Percentiles rank a stretch among this genome's conserved stretches.
These are phyloP conservation scores for Grammomys surdaster DNA, from an alignment of 2,113 vertebrate genomes.

Conservation along the genomic window DNA sequence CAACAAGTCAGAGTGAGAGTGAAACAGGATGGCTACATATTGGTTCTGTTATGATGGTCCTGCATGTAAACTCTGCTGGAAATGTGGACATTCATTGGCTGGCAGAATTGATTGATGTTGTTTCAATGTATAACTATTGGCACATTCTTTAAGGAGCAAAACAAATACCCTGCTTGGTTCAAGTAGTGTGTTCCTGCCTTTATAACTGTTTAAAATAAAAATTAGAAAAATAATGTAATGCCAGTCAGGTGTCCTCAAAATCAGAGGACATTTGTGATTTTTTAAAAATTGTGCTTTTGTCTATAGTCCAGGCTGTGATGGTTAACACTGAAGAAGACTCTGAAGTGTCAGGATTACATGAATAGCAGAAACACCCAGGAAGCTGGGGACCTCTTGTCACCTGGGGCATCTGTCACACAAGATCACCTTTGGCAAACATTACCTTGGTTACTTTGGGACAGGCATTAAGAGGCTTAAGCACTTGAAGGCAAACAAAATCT, in stretches of 20 bases:
- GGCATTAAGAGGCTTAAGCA: background rate
- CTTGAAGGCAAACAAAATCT: background rate
- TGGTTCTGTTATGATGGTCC: background rate
- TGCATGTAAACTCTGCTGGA: background rate
- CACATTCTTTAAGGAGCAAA: background rate
- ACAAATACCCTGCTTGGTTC: background rate
- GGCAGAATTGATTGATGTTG: background rate
- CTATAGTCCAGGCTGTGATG: background rate
- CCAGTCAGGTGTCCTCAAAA: background rate
- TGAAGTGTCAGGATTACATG: background rate
- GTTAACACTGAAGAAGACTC: background rate
- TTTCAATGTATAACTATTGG: background rate
- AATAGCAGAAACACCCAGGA: background rate
- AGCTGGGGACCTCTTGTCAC: too few relatives aligned
- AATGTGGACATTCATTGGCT: background rate
- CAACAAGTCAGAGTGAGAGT: background rate
- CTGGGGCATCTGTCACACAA: background rate
- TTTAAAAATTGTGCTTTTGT: background rate
- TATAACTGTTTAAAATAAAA: background rate
- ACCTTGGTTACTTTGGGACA: background rate
- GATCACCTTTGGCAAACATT: background rate
- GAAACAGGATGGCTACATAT: fast-evolving
- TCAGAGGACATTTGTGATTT: background rate
- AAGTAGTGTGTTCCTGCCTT: background rate
- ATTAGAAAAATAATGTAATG: background rate